phyloP scores from a whole-genome alignment of 2,888 invertebrate genomes.

The Epinotia demarniana region DNA sequence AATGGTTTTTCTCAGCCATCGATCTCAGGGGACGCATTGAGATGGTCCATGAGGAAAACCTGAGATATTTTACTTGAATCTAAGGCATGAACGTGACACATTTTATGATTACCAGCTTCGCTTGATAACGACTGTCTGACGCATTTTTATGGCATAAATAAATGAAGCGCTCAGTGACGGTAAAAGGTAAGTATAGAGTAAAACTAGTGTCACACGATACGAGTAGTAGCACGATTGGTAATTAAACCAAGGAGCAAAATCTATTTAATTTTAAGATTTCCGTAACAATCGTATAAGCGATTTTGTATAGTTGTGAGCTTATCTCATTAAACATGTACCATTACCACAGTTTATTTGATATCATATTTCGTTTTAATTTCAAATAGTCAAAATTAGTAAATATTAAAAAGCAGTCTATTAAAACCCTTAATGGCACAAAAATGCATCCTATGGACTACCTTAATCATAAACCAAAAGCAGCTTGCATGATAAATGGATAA shows the following conservation, averaged over 20 bases:
- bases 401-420: background rate
- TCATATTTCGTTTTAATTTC: too few species aligned
- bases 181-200: too few species aligned
- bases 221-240: too few species aligned
- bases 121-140: background rate
- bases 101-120: background rate
- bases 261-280: too few species aligned
- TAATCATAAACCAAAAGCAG: conserved; percentile 9
- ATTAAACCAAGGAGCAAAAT: too few species aligned
- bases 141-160: background rate
- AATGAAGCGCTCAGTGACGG: background rate
- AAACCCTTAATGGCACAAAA: background rate
- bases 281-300: too few species aligned
- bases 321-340: too few species aligned
- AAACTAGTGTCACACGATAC: too few species aligned
- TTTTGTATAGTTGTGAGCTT: too few species aligned
- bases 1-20: background rate
- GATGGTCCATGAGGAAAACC: conserved; percentile 8
- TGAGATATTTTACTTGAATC: conserved; percentile 5
- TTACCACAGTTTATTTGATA: too few species aligned
- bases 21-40: conserved; percentile 1
- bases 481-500: background rate
- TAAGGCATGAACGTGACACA: conserved; percentile 5
- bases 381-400: too few species aligned
- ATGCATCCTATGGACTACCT: background rate